These are phyloP conservation scores for Rhabdomys dilectus DNA, from an alignment of 2,113 vertebrate species.

Conservation along the genomic window DNA sequence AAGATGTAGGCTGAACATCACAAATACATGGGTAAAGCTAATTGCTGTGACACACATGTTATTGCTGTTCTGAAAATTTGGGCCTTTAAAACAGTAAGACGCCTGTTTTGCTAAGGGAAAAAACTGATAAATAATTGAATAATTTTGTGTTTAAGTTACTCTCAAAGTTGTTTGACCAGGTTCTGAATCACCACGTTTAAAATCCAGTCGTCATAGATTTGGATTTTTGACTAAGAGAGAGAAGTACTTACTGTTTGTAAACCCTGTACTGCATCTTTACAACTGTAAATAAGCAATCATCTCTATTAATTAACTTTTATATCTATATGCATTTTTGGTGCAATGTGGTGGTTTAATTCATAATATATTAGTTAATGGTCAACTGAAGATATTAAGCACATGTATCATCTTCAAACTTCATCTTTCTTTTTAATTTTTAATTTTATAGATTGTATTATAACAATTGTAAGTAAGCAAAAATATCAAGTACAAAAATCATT, in stretches of 20 bases:
- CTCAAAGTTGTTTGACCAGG: not conserved
- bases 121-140: not conserved
- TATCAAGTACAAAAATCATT: not conserved
- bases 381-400: not conserved
- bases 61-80: not conserved
- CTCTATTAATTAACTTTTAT: not conserved
- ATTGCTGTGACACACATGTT: not conserved
- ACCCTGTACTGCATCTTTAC: not conserved
- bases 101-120: not conserved
- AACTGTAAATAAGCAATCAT: not conserved
- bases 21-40: not conserved
- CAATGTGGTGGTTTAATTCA: not conserved
- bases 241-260: not conserved
- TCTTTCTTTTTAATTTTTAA: not conserved
- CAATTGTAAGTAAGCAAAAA: not conserved
- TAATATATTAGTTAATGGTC: not conserved
- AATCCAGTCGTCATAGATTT: not conserved
- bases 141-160: not conserved
- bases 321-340: not conserved
- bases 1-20: not conserved
- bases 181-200: conserved; percentile 25
- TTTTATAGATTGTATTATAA: not conserved
- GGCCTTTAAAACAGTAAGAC: not conserved
- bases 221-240: not conserved
- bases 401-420: not conserved